Percentiles rank a stretch among this genome's conserved stretches.
These are phyloP conservation scores for Pelobates fuscus DNA, from an alignment of 2,113 vertebrate species.

Conservation along the genomic window DNA sequence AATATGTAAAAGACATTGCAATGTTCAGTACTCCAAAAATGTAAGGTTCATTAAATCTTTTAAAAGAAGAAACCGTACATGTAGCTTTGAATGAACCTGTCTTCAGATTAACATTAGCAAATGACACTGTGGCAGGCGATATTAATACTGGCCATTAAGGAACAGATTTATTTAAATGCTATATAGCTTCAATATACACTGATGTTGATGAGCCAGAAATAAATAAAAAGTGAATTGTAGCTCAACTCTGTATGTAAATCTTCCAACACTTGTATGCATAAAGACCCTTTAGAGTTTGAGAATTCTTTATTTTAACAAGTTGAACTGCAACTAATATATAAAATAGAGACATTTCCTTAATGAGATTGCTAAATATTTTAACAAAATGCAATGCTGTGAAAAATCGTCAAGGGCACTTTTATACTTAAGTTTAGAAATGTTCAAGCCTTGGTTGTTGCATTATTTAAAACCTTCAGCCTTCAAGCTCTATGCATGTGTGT, in stretches of 20 bases:
- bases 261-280: constrained; percentile 72
- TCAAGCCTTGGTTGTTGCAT: constrained; percentile 81
- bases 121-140: constrained; percentile 71
- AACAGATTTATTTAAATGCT: constrained; percentile 79
- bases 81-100: constrained; percentile 78
- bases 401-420: constrained; percentile 86
- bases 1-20: constrained; percentile 82
- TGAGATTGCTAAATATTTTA: constrained; percentile 89
- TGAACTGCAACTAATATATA: constrained; percentile 81
- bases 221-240: constrained; percentile 74
- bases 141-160: constrained; percentile 78
- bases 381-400: constrained; percentile 77
- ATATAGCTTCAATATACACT: constrained; percentile 57
- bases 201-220: constrained; percentile 70
- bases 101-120: constrained; percentile 72
- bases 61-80: constrained; percentile 69
- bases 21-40: constrained; percentile 77
- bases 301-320: constrained; percentile 78
- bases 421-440: constrained; percentile 85
- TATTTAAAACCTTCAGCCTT: constrained; percentile 79
- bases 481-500: constrained; percentile 82
- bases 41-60: constrained; percentile 84
- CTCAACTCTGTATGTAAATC: constrained; percentile 78
- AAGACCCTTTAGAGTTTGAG: constrained; percentile 73
- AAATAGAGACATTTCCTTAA: constrained; percentile 84